phyloP scores from a whole-genome alignment of 2,113 vertebrate species.

The Oryzias celebensis region DNA sequence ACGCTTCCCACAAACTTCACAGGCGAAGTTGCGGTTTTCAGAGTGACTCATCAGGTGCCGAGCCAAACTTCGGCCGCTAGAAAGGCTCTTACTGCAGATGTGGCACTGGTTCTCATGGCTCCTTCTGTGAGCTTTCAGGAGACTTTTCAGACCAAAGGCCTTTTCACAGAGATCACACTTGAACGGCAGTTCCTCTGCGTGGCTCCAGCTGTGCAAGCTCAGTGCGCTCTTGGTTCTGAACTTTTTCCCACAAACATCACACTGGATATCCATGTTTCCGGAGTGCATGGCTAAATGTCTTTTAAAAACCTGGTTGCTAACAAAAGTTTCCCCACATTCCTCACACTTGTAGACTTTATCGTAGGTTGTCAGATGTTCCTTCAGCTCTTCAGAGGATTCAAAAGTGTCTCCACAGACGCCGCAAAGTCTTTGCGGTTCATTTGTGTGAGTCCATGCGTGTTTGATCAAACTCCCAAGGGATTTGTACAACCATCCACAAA shows the following conservation, averaged over 20 bases:
- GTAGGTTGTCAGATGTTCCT: slow-evolving; percentile 4
- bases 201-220: not conserved
- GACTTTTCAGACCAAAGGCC: not conserved
- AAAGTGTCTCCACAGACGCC: slow-evolving; percentile 10
- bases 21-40: not conserved
- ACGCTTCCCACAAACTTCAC: not conserved
- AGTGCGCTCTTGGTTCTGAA: not conserved
- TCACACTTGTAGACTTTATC: not conserved
- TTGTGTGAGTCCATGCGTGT: not conserved
- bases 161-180: slow-evolving; percentile 6
- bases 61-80: not conserved
- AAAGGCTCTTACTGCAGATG: not conserved
- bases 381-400: not conserved
- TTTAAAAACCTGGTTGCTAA: not conserved
- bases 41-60: slow-evolving; percentile 11
- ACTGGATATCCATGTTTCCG: not conserved
- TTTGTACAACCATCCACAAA: slow-evolving; percentile 3
- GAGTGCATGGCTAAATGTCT: not conserved
- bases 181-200: slow-evolving; percentile 1
- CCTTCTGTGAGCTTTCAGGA: slow-evolving; percentile 3
- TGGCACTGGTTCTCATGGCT: not conserved
- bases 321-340: not conserved
- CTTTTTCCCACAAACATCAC: not conserved
- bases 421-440: not conserved
- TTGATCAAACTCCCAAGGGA: not conserved